phyloP scores from a whole-genome alignment of 2,888 invertebrate genomes.

The Myopa testacea region DNA sequence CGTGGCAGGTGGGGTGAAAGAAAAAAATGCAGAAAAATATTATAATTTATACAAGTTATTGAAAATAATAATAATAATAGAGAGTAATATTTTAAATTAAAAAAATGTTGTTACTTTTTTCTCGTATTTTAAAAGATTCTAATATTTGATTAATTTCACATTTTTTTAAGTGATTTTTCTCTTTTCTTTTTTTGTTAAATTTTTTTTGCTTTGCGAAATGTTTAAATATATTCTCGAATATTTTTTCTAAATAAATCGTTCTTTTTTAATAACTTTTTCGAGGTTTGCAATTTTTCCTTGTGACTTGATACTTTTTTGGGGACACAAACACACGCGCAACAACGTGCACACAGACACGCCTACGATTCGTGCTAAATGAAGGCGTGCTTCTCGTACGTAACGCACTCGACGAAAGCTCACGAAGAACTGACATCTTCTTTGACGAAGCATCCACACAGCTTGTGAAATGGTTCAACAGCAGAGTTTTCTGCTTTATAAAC shows the following conservation, averaged over 20 bases:
- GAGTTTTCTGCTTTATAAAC: neutral
- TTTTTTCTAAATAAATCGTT: neutral
- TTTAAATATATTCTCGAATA: neutral
- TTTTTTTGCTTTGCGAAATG: neutral
- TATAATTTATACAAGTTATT: too few relatives aligned
- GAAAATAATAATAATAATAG: too few relatives aligned
- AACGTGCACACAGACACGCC: conserved; percentile 28
- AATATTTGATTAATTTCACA: too few relatives aligned
- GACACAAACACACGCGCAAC: conserved; percentile 30
- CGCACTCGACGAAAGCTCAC: conserved; percentile 49
- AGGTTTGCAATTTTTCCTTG: neutral
- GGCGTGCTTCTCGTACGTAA: conserved; percentile 12
- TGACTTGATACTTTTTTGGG: conserved; percentile 3
- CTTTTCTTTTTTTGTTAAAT: neutral
- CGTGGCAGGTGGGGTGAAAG: too few relatives aligned
- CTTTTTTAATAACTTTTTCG: neutral
- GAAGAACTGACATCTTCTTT: conserved; percentile 45
- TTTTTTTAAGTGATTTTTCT: too few relatives aligned
- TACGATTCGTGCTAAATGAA: conserved; percentile 14
- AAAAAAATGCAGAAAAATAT: too few relatives aligned
- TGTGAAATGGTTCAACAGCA: conserved; percentile 24
- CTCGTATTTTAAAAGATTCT: too few relatives aligned
- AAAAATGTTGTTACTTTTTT: too few relatives aligned
- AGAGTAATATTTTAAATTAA: too few relatives aligned
- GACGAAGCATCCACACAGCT: conserved; percentile 21